A percentile compares a stretch with the other conserved stretches of the same genome.
Conservation (phyloP, 1,140 invertebrate species). For the Leptopilina boulardi region DNA sequence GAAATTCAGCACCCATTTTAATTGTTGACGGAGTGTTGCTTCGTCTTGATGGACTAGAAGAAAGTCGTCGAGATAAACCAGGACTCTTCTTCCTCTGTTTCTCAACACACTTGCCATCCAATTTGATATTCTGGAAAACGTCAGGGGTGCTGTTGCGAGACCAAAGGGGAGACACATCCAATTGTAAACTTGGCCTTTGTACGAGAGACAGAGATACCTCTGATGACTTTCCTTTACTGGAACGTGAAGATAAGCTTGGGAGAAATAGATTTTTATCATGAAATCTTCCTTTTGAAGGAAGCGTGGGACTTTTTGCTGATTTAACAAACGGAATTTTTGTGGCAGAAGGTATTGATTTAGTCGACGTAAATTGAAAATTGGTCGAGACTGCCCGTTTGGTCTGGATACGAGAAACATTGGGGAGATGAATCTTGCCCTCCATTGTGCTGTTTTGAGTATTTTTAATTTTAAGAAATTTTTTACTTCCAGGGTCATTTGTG, state of each 20-base stretch:
- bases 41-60: neutral
- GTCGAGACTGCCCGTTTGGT: slow-evolving; percentile 44
- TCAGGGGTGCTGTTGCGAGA: slow-evolving; percentile 50
- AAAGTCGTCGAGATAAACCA: slow-evolving; percentile 39
- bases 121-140: slow-evolving; percentile 57
- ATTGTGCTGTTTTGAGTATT: neutral
- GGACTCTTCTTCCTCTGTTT: slow-evolving; percentile 37
- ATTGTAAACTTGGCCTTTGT: slow-evolving; percentile 32
- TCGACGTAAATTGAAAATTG: slow-evolving; percentile 52
- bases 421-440: slow-evolving; percentile 50
- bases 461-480: neutral
- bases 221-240: slow-evolving; percentile 40
- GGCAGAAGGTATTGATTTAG: slow-evolving; percentile 49
- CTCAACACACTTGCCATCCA: slow-evolving; percentile 45
- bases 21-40: neutral
- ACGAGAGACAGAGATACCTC: slow-evolving; percentile 33
- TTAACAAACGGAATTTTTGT: slow-evolving; percentile 49
- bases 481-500: neutral
- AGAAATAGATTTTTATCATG: too few relatives aligned
- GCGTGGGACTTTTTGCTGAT: slow-evolving; percentile 35
- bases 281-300: too few relatives aligned
- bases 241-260: too few relatives aligned
- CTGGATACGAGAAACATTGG: slow-evolving; percentile 54
- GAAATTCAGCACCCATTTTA: neutral
- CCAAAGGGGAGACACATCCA: slow-evolving; percentile 64